These are phyloP conservation scores for Junonia oenone DNA, from an alignment of 2,888 invertebrate species.

Conservation along the genomic window DNA sequence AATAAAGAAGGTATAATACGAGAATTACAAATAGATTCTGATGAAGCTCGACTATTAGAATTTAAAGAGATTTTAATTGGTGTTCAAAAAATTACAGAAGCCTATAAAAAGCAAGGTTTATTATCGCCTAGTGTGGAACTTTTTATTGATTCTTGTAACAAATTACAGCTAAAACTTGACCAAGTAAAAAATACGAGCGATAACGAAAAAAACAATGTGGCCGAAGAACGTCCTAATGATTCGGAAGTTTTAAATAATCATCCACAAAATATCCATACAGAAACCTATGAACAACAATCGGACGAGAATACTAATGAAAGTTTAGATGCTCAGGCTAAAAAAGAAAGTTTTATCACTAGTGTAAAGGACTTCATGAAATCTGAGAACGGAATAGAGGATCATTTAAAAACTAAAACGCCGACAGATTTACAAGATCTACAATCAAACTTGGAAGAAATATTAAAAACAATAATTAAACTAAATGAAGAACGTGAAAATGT, in stretches of 20 bases:
- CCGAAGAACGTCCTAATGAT: not conserved
- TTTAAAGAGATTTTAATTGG: constrained; percentile 37
- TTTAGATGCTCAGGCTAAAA: constrained; percentile 36
- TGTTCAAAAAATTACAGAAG: constrained; percentile 35
- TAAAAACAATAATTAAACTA: constrained; percentile 35
- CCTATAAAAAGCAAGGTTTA: constrained; percentile 35
- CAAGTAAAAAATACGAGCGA: not conserved
- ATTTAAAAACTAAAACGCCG: constrained; percentile 22
- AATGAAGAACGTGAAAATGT: constrained; percentile 35
- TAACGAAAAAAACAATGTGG: not conserved
- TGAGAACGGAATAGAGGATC: constrained; percentile 40
- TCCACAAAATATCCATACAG: constrained; percentile 32
- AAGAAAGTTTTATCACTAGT: constrained; percentile 36
- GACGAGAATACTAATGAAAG: not conserved
- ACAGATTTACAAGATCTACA: constrained; percentile 31
- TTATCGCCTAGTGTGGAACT: constrained; percentile 33
- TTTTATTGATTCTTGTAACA: constrained; percentile 37
- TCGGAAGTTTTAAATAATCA: too few species aligned
- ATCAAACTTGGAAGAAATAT: constrained; percentile 36
- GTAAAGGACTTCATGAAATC: constrained; percentile 39
- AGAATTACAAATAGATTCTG: constrained; percentile 1
- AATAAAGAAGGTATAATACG: not conserved
- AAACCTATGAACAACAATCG: not conserved
- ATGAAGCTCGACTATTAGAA: constrained; percentile 23
- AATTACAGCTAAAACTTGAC: constrained; percentile 36